phyloP scores from a whole-genome alignment of 2,888 invertebrate species.

The Seira sanloemensis region DNA sequence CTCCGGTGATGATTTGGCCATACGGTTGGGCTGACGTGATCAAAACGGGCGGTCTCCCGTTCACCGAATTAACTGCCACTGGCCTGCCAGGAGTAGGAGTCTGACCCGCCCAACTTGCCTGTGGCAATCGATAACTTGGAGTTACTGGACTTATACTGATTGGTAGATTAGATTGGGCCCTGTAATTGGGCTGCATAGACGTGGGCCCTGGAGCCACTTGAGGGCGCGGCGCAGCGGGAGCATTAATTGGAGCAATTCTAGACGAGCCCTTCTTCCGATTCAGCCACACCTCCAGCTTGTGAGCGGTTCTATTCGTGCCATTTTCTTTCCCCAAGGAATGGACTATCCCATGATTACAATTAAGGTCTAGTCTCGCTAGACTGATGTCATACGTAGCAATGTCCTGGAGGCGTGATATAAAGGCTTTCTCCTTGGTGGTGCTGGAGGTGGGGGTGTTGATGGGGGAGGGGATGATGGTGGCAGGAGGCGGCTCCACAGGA shows the following conservation, averaged over 20 bases:
- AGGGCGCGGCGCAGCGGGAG: not conserved
- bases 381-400: slow-evolving; percentile 17
- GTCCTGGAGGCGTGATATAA: not conserved
- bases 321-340: not conserved
- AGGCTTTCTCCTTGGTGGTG: not conserved
- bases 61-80: not conserved
- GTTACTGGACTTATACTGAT: not conserved
- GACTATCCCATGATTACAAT: too few relatives aligned
- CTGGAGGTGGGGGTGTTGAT: too few relatives aligned
- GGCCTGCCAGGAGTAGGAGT: too few relatives aligned
- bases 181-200: not conserved
- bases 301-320: not conserved
- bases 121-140: too few relatives aligned
- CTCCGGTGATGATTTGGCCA: too few relatives aligned
- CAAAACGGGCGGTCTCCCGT: too few relatives aligned
- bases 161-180: not conserved
- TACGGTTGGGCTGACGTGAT: too few relatives aligned
- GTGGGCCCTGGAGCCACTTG: not conserved
- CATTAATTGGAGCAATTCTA: not conserved
- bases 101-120: not conserved
- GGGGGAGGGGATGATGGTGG: too few relatives aligned
- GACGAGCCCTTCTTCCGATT: not conserved
- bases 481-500: too few relatives aligned
- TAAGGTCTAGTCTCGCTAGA: not conserved
- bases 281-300: not conserved